A percentile compares a stretch with the other conserved stretches of the same genome.
phyloP scores from a whole-genome alignment of 2,797 vertebrate species.

The Helicolenus hilgendorfi region DNA sequence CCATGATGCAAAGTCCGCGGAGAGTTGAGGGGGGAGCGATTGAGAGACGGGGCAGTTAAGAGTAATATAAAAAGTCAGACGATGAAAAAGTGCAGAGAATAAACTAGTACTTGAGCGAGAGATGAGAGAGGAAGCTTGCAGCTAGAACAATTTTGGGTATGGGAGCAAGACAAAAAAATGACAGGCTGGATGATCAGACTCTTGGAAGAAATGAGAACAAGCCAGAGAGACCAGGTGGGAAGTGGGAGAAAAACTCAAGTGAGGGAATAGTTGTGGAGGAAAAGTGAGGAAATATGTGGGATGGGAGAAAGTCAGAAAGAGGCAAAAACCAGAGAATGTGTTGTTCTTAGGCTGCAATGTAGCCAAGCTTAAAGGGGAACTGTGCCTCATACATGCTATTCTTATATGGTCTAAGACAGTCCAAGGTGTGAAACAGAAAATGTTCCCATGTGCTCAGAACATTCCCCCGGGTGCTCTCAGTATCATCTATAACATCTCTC shows the following conservation, averaged over 20 bases:
- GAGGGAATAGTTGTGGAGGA: not conserved
- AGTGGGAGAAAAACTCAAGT: not conserved
- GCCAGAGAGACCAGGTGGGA: not conserved
- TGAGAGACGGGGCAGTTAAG: not conserved
- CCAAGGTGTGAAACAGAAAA: too few species aligned
- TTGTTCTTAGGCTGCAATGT: not conserved
- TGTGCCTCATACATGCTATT: too few species aligned
- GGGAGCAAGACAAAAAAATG: slow-evolving; percentile 13
- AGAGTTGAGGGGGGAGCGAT: not conserved
- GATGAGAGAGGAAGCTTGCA: not conserved
- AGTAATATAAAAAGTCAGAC: slow-evolving; percentile 28
- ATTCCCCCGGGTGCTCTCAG: too few species aligned
- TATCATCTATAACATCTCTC: too few species aligned
- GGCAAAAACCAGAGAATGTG: not conserved
- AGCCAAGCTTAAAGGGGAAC: too few species aligned
- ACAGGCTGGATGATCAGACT: slow-evolving; percentile 19
- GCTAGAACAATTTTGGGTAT: slow-evolving; percentile 15
- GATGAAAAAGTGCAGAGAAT: slow-evolving; percentile 35
- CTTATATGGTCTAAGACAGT: too few species aligned
- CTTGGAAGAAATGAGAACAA: not conserved
- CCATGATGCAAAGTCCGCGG: slow-evolving; percentile 45
- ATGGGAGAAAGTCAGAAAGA: not conserved
- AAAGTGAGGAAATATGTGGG: not conserved
- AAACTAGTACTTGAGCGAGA: not conserved
- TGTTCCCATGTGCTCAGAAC: too few species aligned